phyloP scores from a whole-genome alignment of 2,113 vertebrate genomes.

The Hyla sarda region DNA sequence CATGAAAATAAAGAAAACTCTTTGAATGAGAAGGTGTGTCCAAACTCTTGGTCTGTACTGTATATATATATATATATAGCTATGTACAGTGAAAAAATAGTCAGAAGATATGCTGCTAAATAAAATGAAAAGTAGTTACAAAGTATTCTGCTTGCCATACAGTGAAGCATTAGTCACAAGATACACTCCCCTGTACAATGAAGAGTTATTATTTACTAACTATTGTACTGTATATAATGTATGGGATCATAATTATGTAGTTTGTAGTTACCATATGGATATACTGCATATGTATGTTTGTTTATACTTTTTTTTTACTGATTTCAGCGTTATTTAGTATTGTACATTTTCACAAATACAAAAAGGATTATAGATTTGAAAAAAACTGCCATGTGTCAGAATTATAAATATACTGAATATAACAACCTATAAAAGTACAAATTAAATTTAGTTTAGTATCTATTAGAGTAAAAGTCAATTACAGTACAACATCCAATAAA shows the following conservation, averaged over 20 bases:
- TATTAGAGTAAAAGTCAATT: conserved; percentile 26
- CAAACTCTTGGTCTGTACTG: too few relatives aligned
- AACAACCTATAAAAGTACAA: neutral
- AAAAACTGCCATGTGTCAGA: neutral
- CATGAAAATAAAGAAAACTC: too few relatives aligned
- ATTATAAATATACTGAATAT: conserved; percentile 25
- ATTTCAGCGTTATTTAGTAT: neutral
- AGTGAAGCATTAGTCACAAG: too few relatives aligned
- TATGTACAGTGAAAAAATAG: too few relatives aligned
- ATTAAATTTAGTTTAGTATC: conserved; percentile 23
- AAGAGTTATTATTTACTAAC: too few relatives aligned
- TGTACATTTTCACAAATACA: neutral
- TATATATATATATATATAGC: too few relatives aligned
- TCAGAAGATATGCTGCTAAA: too few relatives aligned
- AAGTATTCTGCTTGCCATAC: too few relatives aligned
- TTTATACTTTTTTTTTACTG: neutral
- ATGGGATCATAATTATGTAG: neutral
- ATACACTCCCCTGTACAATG: neutral
- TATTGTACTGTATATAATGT: neutral
- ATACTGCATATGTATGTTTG: neutral
- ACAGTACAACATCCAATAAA: conserved; percentile 18
- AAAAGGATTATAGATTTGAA: neutral
- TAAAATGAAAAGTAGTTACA: too few relatives aligned
- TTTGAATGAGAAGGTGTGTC: too few relatives aligned
- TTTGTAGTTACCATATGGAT: neutral